Evolutionary conservation across 2,113 vertebrate species (phyloP).

Genomic region (Callopanchax toddi): DNA sequence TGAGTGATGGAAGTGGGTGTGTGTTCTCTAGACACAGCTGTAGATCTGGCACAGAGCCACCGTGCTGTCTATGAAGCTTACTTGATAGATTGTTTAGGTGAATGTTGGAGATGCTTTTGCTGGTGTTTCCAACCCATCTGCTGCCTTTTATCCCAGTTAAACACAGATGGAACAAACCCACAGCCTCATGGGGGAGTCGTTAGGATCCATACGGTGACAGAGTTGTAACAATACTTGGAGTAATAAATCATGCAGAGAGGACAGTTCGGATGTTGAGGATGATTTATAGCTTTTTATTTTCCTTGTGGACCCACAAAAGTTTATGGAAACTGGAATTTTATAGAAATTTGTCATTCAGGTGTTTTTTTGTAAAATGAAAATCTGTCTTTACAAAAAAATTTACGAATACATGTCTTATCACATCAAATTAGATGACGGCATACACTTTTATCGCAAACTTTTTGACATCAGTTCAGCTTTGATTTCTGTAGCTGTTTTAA

Average conservation of each 20-base stretch:
- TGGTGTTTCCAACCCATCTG: conserved; percentile 55
- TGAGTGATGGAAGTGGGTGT: conserved; percentile 24
- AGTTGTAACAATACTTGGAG: conserved; percentile 21
- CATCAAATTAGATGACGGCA: too few relatives aligned
- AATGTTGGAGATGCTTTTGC: conserved; percentile 25
- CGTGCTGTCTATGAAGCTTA: conserved; percentile 14
- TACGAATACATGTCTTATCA: too few relatives aligned
- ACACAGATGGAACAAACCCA: conserved; percentile 51
- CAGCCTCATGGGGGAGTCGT: conserved; percentile 30
- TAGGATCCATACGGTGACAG: conserved; percentile 5
- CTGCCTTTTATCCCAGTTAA: conserved; percentile 40
- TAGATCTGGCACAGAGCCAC: conserved; percentile 35
- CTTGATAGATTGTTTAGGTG: conserved; percentile 47
- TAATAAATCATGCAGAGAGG: conserved; percentile 37
- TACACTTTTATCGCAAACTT: too few relatives aligned
- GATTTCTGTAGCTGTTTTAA: not conserved
- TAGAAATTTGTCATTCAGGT: not conserved
- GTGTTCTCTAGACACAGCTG: conserved; percentile 30
- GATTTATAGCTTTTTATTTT: conserved; percentile 15
- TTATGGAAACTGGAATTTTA: not conserved
- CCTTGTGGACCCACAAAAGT: not conserved
- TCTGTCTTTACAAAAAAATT: too few relatives aligned
- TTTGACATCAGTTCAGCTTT: not conserved
- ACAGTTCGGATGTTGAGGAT: not conserved
- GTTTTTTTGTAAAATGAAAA: not conserved